Evolutionary conservation across 2,113 vertebrate species (phyloP).

Genomic region (Neodon shergylaensis): DNA sequence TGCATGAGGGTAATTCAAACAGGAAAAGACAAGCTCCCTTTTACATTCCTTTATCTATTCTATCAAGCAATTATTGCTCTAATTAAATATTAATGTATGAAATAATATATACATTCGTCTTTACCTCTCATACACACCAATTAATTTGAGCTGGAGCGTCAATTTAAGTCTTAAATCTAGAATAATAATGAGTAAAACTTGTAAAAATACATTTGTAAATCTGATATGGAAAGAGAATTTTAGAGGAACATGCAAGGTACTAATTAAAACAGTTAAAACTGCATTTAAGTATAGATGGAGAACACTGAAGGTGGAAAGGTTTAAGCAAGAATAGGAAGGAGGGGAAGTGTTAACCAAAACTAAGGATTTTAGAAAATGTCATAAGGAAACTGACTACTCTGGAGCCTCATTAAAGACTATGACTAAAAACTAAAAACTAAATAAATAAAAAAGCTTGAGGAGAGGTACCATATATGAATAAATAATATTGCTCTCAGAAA

Average conservation of each 20-base stretch:
- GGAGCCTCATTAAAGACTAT: not conserved
- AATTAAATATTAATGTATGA: not conserved
- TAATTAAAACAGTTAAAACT: not conserved
- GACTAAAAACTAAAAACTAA: too few species aligned
- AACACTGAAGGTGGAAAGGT: not conserved
- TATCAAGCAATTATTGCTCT: not conserved
- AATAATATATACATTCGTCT: not conserved
- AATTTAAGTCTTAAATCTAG: not conserved
- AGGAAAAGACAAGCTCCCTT: not conserved
- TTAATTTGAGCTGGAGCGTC: not conserved
- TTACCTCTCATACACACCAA: not conserved
- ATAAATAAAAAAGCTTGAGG: not conserved
- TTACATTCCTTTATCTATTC: not conserved
- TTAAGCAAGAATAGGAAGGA: not conserved
- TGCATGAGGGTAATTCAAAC: not conserved
- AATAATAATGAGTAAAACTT: not conserved
- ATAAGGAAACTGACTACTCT: not conserved
- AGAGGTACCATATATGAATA: not conserved
- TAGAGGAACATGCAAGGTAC: not conserved
- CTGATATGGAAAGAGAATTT: not conserved
- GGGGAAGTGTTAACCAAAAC: not conserved
- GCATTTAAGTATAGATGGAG: not conserved
- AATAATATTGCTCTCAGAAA: not conserved
- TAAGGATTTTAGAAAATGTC: not conserved
- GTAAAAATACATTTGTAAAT: not conserved